These are phyloP conservation scores for Ophion obscuratus DNA, from an alignment of 2,888 invertebrate species.

Conservation along the genomic window DNA sequence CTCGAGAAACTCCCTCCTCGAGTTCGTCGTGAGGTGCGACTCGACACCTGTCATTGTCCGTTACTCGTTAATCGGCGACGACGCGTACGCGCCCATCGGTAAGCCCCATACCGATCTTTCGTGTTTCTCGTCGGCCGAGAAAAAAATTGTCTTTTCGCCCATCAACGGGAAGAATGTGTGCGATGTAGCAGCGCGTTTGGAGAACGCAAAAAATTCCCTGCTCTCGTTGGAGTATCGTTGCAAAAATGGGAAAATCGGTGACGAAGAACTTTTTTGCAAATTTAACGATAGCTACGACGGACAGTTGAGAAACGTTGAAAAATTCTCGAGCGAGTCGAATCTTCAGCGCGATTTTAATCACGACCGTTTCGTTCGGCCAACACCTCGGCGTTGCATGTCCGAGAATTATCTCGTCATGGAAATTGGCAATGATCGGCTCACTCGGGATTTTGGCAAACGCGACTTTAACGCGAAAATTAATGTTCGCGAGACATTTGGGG, in stretches of 20 bases:
- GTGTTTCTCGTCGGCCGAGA: neutral
- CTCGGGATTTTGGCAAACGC: slow-evolving; percentile 16
- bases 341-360: slow-evolving; percentile 5
- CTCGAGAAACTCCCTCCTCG: slow-evolving; percentile 66
- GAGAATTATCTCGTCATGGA: slow-evolving; percentile 24
- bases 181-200: slow-evolving; percentile 73
- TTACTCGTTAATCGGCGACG: slow-evolving; percentile 64
- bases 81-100: neutral
- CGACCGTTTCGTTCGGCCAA: slow-evolving; percentile 10
- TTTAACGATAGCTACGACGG: neutral
- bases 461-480: neutral
- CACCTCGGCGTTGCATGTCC: slow-evolving; percentile 44
- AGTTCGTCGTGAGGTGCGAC: slow-evolving; percentile 44
- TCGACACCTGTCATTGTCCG: slow-evolving; percentile 65
- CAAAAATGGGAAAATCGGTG: slow-evolving; percentile 12
- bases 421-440: slow-evolving; percentile 2
- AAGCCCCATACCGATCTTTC: neutral
- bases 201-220: slow-evolving; percentile 75
- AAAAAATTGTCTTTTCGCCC: slow-evolving; percentile 12
- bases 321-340: slow-evolving; percentile 44
- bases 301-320: slow-evolving; percentile 19
- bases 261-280: slow-evolving; percentile 24
- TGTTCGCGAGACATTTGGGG: neutral
- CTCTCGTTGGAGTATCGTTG: slow-evolving; percentile 72
- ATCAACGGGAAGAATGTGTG: neutral